Evolutionary conservation across 2,113 vertebrate species (phyloP).

Genomic region (Reinhardtius hippoglossoides): DNA sequence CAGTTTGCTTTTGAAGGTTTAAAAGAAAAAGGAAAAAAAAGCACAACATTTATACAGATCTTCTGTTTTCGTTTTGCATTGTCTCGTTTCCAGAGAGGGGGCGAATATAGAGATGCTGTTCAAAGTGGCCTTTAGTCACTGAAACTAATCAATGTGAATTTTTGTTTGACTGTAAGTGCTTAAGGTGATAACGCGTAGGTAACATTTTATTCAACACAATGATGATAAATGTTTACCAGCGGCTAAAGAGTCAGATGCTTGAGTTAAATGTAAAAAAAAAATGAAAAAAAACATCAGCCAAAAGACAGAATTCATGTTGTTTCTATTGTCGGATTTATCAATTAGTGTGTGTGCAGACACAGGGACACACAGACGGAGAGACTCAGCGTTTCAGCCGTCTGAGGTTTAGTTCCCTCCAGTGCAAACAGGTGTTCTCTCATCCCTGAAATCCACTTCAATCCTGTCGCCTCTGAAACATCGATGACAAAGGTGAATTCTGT

Average conservation of each 20-base stretch:
- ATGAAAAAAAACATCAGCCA: background rate
- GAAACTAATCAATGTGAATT: conserved; percentile 14
- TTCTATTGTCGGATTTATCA: background rate
- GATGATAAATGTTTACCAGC: conserved; percentile 30
- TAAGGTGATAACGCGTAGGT: conserved; percentile 8
- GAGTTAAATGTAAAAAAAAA: conserved; percentile 19
- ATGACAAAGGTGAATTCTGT: conserved; percentile 43
- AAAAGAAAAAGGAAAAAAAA: conserved; percentile 31
- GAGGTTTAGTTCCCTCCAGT: conserved; percentile 1
- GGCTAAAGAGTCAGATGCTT: conserved; percentile 32
- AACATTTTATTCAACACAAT: background rate
- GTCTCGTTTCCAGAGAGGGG: conserved; percentile 20
- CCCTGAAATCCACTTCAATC: conserved; percentile 37
- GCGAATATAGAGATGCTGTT: conserved; percentile 40
- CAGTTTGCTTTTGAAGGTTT: conserved; percentile 9
- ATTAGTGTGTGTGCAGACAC: background rate
- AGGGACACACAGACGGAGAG: background rate
- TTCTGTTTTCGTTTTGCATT: conserved; percentile 2
- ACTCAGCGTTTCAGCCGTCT: conserved; percentile 1
- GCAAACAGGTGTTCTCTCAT: conserved; percentile 33
- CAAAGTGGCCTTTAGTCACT: conserved; percentile 67
- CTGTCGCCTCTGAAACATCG: conserved; percentile 21
- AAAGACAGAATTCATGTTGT: conserved; percentile 18
- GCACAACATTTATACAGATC: conserved; percentile 50
- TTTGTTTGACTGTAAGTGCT: conserved; percentile 30